Evolutionary conservation across 1,140 invertebrate genomes (phyloP).

Genomic region (Drosophila sulfurigaster): DNA sequence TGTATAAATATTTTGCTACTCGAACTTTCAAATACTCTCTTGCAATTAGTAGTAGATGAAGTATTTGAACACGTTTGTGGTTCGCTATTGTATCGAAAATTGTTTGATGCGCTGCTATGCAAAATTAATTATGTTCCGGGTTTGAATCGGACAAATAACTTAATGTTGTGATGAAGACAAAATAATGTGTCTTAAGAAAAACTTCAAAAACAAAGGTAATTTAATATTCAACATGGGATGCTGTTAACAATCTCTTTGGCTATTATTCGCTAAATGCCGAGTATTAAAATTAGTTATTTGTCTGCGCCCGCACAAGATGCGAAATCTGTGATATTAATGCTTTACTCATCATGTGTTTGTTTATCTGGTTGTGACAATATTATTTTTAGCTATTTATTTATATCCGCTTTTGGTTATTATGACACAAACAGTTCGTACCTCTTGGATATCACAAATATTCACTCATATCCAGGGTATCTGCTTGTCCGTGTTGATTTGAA

Average conservation of each 20-base stretch:
- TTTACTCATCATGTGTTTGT: slow-evolving; percentile 19
- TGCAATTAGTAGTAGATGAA: background rate
- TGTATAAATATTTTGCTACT: background rate
- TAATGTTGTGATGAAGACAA: no score
- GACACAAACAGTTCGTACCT: background rate
- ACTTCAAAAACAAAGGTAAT: background rate
- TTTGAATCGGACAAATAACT: background rate
- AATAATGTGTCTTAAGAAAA: background rate
- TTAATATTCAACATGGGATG: background rate
- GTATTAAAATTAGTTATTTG: slow-evolving; percentile 2
- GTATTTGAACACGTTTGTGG: background rate
- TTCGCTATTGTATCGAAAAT: no score
- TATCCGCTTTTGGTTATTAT: background rate
- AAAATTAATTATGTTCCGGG: background rate
- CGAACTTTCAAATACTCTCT: slow-evolving; percentile 13
- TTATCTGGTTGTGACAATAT: slow-evolving; percentile 1
- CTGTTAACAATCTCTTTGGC: background rate
- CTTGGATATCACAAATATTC: background rate
- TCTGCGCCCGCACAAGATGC: background rate
- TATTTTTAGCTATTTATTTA: slow-evolving; percentile 36
- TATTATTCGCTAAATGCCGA: background rate
- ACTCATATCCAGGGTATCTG: no score
- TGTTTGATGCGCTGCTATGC: no score
- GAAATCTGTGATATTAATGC: slow-evolving; percentile 10
- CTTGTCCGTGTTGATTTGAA: no score